phyloP scores from a whole-genome alignment of 2,113 vertebrate genomes.

The mouse (Mus musculus) region GRCm39 chr4:8012001-8012500 shows the following conservation, averaged over 20 bases:
- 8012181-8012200: slow-evolving; percentile 51
- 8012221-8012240: slow-evolving; percentile 66
- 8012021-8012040: slow-evolving; percentile 72
- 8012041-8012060: slow-evolving; percentile 81
- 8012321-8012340: slow-evolving; percentile 84
- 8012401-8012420: slow-evolving; percentile 80
- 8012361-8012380: slow-evolving; percentile 71
- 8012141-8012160: slow-evolving; percentile 70
- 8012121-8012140: slow-evolving; percentile 70
- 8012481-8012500: slow-evolving; percentile 91
- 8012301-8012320: slow-evolving; percentile 88
- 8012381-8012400: slow-evolving; percentile 78
- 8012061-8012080: slow-evolving; percentile 56
- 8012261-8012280: slow-evolving; percentile 79
- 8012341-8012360: slow-evolving; percentile 80
- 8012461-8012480: slow-evolving; percentile 83
- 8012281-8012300: slow-evolving; percentile 88
- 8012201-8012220: slow-evolving; percentile 50
- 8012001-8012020: slow-evolving; percentile 78
- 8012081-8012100: slow-evolving; percentile 51
- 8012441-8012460: slow-evolving; percentile 91
- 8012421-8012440: slow-evolving; percentile 86
- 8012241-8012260: slow-evolving; percentile 75
- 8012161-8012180: slow-evolving; percentile 69
- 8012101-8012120: slow-evolving; percentile 81